Base-by-base conservation (phyloP, 2,797 vertebrate genomes). In the Vipera ursinii region DNA sequence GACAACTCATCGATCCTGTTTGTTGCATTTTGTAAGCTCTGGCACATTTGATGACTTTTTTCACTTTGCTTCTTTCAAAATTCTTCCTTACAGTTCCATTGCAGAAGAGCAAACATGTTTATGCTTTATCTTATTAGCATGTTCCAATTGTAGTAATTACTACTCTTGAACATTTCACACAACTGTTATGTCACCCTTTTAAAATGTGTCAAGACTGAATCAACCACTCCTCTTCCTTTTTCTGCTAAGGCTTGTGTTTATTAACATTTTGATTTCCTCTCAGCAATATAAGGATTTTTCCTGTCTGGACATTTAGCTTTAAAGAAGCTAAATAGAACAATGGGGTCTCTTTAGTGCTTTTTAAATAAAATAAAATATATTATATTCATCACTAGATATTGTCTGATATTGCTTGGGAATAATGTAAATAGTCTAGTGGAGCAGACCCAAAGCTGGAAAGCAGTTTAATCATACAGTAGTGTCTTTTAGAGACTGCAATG, bases 81-180 rank as follows among this genome's bases (percentile, higher is more conserved):
- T 95, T 4, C 86, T 93, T 92, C 90, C 57, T 95, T 96, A 92
- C 93, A 53, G 94, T 22, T 94, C 69, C 4, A 13, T 92, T 96
- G 94, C 55, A 78, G 78, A 96, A 93, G 90, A 90, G 26, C 20
- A 90, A 73, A 59, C 92, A 93, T 95, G 89, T 96, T 96, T 69
- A 60, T 96, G 90, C 88, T 89, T 93, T 96, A 89, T 89, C 93
- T 97, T 92, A 94, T 97, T 97, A 96, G 28, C 90, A 90, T 94
- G 86, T 91, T 14, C 95, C 96, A 97, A 93, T 97, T 94, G 93
- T 93, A 89, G 63, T 95, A 96, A 97, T 97, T 96, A 95, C 90
- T 95, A 89, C 95, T 92, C 92, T 93, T 88, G 92, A 96, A 96
- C 93, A 96, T 91, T 93, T 91, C n/a, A 86, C 56, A 89, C 94